Percentiles rank a stretch among this genome's conserved stretches.
Evolutionary conservation across 1,140 invertebrate species (phyloP).

Genomic region (Limonius californicus): DNA sequence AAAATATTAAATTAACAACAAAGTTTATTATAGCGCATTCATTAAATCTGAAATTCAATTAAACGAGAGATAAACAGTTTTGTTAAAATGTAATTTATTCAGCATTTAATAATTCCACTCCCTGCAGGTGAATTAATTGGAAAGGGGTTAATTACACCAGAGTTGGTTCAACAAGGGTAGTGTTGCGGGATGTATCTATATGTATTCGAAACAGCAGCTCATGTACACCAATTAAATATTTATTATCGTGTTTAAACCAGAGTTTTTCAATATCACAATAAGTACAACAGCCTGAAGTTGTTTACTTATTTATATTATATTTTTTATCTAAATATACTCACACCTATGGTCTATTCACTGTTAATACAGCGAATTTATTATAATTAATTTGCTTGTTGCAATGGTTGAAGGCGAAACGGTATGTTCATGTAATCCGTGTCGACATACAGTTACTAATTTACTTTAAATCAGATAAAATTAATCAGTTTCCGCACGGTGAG

Average conservation of each 20-base stretch:
- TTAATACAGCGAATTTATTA: too few species aligned
- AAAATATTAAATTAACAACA: slow-evolving; percentile 2
- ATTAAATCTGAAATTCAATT: slow-evolving; percentile 10
- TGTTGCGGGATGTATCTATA: background rate
- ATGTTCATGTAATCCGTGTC: background rate
- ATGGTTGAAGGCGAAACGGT: too few species aligned
- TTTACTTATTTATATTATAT: background rate
- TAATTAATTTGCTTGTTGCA: too few species aligned
- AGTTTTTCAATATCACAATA: background rate
- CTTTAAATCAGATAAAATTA: slow-evolving; percentile 9
- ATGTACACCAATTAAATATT: slow-evolving; percentile 7
- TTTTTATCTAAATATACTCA: too few species aligned
- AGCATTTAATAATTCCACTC: slow-evolving; percentile 5
- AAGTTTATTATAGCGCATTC: slow-evolving; percentile 4
- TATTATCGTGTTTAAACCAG: background rate
- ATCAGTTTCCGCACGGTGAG: background rate
- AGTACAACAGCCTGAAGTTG: background rate
- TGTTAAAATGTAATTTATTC: slow-evolving; percentile 14
- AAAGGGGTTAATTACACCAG: slow-evolving; percentile 6
- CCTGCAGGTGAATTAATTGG: slow-evolving; percentile 4
- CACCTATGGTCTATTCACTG: too few species aligned
- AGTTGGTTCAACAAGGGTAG: background rate
- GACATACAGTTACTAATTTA: slow-evolving; percentile 10
- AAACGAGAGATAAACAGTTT: slow-evolving; percentile 7
- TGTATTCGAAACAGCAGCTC: background rate